These are phyloP conservation scores for Acleris laterana DNA, from an alignment of 2,888 invertebrate species.

Conservation along the genomic window DNA sequence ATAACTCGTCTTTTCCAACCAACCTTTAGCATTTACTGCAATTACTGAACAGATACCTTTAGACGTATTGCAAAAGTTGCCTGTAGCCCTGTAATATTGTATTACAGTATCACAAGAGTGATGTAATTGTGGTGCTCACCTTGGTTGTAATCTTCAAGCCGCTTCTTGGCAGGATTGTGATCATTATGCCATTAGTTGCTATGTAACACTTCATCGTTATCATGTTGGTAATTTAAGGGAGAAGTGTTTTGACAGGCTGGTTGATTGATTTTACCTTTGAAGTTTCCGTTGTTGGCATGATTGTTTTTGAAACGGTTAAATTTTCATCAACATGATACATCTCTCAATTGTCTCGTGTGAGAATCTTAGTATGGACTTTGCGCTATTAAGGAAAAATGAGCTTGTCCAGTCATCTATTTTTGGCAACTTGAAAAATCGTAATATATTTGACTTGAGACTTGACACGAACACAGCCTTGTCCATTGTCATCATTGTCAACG, in stretches of 20 bases:
- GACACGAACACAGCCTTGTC: neutral
- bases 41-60: slow-evolving; percentile 6
- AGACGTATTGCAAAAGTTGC: slow-evolving; percentile 3
- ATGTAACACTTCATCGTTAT: slow-evolving; percentile 17
- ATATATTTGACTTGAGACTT: neutral
- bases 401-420: too few relatives aligned
- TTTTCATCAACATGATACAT: too few relatives aligned
- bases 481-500: neutral
- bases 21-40: slow-evolving; percentile 6
- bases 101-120: slow-evolving; percentile 27
- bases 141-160: slow-evolving; percentile 28
- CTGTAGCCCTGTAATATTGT: slow-evolving; percentile 19
- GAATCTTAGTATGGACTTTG: too few relatives aligned
- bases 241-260: neutral
- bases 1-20: slow-evolving; percentile 2
- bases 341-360: too few relatives aligned
- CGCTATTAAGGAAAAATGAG: too few relatives aligned
- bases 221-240: neutral
- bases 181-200: slow-evolving; percentile 11
- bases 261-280: too few relatives aligned
- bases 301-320: too few relatives aligned
- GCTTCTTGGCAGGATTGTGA: slow-evolving; percentile 25
- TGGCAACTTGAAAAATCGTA: too few relatives aligned
- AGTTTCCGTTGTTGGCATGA: too few relatives aligned
- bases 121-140: slow-evolving; percentile 26